These are phyloP conservation scores for Paracanthobrama guichenoti DNA, from an alignment of 2,113 vertebrate genomes.

Conservation along the genomic window DNA sequence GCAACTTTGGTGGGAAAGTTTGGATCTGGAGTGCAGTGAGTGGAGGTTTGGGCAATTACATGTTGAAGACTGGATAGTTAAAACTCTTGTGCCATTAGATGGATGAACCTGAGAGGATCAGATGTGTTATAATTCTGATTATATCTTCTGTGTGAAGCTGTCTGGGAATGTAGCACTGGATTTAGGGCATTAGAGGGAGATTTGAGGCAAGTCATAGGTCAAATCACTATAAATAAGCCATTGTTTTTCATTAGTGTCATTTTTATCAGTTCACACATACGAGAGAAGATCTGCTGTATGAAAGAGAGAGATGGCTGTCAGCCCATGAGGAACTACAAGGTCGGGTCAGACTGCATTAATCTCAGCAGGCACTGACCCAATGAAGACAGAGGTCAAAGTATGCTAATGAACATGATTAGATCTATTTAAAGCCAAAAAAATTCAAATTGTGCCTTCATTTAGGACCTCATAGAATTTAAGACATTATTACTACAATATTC, in stretches of 20 bases:
- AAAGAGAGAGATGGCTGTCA: neutral
- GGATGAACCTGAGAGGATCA: neutral
- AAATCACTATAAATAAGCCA: conserved; percentile 22
- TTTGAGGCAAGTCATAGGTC: neutral
- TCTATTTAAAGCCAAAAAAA: neutral
- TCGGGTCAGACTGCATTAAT: conserved; percentile 36
- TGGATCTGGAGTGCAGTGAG: conserved; percentile 17
- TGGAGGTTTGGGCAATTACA: neutral
- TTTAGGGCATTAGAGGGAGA: neutral
- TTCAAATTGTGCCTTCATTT: neutral
- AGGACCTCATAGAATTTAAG: neutral
- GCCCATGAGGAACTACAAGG: neutral
- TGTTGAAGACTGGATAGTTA: neutral
- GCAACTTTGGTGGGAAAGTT: conserved; percentile 47
- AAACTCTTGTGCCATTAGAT: neutral
- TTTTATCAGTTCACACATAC: neutral
- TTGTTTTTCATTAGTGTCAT: conserved; percentile 15
- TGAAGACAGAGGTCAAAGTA: conserved; percentile 5
- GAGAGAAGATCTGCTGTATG: neutral
- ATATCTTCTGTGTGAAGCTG: conserved; percentile 5
- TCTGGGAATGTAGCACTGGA: conserved; percentile 2
- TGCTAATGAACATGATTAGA: neutral
- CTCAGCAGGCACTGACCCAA: conserved; percentile 2
- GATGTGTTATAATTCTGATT: conserved; percentile 32
- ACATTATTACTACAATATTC: neutral